Evolutionary conservation across 2,888 invertebrate species (phyloP).

Genomic region (Lochmaea crataegi): DNA sequence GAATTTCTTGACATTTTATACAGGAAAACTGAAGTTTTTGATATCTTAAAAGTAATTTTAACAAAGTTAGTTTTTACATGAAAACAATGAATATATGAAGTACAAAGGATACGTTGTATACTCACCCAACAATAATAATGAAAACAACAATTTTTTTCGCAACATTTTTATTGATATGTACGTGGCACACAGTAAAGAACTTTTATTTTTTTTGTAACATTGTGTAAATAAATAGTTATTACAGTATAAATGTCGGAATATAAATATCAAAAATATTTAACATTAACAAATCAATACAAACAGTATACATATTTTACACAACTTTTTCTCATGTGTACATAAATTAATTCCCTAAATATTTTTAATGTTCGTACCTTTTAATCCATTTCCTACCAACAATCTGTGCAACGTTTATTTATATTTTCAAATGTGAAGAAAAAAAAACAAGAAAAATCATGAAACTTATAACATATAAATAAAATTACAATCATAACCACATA

Average conservation of each 20-base stretch:
- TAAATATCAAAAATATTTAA: neutral
- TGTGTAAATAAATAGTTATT: neutral
- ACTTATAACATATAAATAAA: too few relatives aligned
- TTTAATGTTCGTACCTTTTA: neutral
- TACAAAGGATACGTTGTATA: too few relatives aligned
- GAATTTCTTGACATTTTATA: too few relatives aligned
- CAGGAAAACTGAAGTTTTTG: too few relatives aligned
- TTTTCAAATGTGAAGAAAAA: too few relatives aligned
- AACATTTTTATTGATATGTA: conserved; percentile 1
- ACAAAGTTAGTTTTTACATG: too few relatives aligned
- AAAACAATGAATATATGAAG: too few relatives aligned
- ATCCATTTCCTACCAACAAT: neutral
- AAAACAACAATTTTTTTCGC: neutral
- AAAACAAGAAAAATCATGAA: too few relatives aligned
- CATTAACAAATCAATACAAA: neutral
- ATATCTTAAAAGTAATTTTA: too few relatives aligned
- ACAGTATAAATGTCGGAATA: neutral
- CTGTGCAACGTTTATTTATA: too few relatives aligned
- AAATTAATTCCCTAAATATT: neutral
- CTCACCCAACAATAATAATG: too few relatives aligned
- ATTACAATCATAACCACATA: too few relatives aligned
- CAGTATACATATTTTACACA: neutral
- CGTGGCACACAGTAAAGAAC: neutral
- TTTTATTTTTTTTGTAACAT: neutral
- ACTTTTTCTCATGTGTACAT: neutral